Evolutionary conservation across 2,113 vertebrate species (phyloP).

Genomic region (Theropithecus gelada): DNA sequence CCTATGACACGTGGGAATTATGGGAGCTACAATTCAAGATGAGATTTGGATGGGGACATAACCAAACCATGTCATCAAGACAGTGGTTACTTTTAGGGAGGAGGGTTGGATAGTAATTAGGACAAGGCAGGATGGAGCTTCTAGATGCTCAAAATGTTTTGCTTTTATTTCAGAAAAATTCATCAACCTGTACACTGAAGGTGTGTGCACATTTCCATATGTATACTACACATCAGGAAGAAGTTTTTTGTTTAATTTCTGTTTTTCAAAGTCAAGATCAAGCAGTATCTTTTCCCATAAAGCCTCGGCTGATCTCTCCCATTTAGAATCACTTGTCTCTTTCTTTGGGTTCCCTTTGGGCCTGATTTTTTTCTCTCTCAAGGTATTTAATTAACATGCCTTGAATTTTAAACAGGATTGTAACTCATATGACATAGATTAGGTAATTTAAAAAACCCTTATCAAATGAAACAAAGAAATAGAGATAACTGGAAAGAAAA

Average conservation of each 20-base stretch:
- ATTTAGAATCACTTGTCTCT: neutral
- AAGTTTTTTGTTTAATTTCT: neutral
- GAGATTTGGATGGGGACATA: no score
- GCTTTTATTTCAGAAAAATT: neutral
- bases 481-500: neutral
- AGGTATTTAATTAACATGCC: neutral
- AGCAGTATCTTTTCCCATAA: neutral
- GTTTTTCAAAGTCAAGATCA: constrained; percentile 2
- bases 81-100: neutral
- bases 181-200: neutral
- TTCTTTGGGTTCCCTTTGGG: neutral
- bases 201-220: neutral
- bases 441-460: neutral
- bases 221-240: neutral
- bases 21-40: no score
- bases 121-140: neutral
- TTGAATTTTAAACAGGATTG: constrained; percentile 15
- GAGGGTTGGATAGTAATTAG: neutral
- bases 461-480: neutral
- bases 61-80: neutral
- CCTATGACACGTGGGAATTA: no score
- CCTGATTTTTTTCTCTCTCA: neutral
- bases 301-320: neutral
- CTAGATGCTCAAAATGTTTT: neutral
- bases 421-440: neutral